Conservation (phyloP, 2,888 invertebrate species). For the Keiferia lycopersicella region DNA sequence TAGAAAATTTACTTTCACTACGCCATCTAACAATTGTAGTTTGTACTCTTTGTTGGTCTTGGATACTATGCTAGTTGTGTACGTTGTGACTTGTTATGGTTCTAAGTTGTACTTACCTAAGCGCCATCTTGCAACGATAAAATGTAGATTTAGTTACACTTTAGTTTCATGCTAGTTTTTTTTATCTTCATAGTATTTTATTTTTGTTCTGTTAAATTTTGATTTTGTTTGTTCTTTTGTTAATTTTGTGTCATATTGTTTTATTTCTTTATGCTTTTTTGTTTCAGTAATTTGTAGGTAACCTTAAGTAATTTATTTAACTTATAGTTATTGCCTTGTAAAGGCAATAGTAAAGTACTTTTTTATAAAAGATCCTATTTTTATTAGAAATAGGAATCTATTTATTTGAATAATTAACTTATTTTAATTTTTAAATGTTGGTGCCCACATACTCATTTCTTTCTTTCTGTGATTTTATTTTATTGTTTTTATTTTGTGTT, state of each 20-base stretch:
- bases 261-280: neutral
- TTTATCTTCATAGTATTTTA: too few relatives aligned
- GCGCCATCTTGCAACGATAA: neutral
- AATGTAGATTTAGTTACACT: neutral
- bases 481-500: neutral
- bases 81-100: neutral
- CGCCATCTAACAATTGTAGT: neutral
- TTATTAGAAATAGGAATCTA: slow-evolving; percentile 40
- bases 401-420: slow-evolving; percentile 32
- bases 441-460: slow-evolving; percentile 56
- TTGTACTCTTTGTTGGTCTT: neutral
- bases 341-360: slow-evolving; percentile 53
- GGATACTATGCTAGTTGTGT: neutral
- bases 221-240: too few relatives aligned
- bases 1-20: neutral
- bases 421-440: slow-evolving; percentile 30
- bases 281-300: slow-evolving; percentile 8
- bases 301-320: slow-evolving; percentile 20
- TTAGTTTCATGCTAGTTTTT: too few relatives aligned
- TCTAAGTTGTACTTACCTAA: neutral
- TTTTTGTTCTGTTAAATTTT: too few relatives aligned
- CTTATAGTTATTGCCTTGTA: slow-evolving; percentile 40
- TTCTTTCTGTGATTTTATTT: slow-evolving; percentile 21
- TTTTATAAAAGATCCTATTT: slow-evolving; percentile 61
- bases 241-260: too few relatives aligned